A percentile compares a stretch with the other conserved stretches of the same genome.
Conservation (phyloP, 2,888 invertebrate species). For the Drosophila multiciliata region DNA sequence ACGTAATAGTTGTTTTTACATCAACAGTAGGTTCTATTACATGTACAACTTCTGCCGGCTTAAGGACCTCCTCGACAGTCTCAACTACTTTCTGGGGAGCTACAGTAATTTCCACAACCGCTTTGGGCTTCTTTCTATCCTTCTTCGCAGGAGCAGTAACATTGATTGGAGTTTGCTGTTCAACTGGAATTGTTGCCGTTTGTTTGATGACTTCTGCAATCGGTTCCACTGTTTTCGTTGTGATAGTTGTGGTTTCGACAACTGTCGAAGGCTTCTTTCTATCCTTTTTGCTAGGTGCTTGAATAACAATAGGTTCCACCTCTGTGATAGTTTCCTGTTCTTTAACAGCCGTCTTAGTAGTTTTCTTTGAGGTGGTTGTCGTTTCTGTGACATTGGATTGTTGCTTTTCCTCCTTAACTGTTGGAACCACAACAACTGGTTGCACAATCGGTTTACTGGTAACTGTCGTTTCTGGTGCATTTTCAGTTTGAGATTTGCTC, state of each 20-base stretch:
- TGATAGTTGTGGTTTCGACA: conserved; percentile 11
- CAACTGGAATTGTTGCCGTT: conserved; percentile 5
- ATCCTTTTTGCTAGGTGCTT: conserved; percentile 22
- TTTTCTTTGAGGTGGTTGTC: conserved; percentile 15
- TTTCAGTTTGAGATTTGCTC: conserved; percentile 51
- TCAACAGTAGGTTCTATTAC: conserved; percentile 4
- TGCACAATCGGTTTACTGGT: conserved; percentile 17
- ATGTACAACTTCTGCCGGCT: conserved; percentile 4
- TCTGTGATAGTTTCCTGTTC: conserved; percentile 1
- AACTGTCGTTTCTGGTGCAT: conserved; percentile 6
- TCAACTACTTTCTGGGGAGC: conserved; percentile 11
- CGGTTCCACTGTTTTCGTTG: conserved; percentile 18
- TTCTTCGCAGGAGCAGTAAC: conserved; percentile 24
- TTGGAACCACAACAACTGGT: neutral
- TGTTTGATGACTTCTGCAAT: conserved; percentile 13
- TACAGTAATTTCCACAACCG: conserved; percentile 16
- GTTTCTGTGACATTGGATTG: conserved; percentile 8
- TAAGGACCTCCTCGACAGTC: conserved; percentile 9
- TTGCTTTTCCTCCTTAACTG: conserved; percentile 11
- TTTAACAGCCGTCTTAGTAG: conserved; percentile 6
- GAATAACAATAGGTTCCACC: neutral
- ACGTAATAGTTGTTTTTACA: neutral
- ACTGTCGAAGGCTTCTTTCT: conserved; percentile 30
- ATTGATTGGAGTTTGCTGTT: conserved; percentile 3
- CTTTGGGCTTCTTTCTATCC: conserved; percentile 39